Conservation (phyloP, 2,888 invertebrate species). For the Zaprionus obscuricornis region DNA sequence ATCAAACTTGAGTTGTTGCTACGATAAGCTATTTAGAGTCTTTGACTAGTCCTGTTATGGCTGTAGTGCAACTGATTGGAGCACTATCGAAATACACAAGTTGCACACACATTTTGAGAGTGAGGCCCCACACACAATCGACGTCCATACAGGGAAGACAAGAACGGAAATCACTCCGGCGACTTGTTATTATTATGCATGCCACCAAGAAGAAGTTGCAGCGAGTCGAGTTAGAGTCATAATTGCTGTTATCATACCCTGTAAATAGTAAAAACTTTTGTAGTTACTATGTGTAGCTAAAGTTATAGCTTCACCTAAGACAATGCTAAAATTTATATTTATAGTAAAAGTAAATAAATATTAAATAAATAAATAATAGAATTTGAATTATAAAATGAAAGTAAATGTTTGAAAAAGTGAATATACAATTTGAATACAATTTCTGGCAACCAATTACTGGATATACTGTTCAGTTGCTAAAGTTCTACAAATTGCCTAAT, state of each 20-base stretch:
- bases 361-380: no score
- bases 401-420: no score
- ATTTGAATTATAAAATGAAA: no score
- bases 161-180: conserved; percentile 62
- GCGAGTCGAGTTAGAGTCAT: conserved; percentile 14
- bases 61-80: background rate
- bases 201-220: conserved; percentile 48
- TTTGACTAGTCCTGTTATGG: conserved; percentile 14
- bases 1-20: conserved; percentile 13
- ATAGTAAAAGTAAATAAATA: no score
- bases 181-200: conserved; percentile 65
- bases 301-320: no score
- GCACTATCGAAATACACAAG: background rate
- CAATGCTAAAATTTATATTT: no score
- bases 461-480: no score
- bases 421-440: no score
- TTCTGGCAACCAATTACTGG: no score
- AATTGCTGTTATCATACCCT: conserved; percentile 6
- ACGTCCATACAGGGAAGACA: conserved; percentile 53
- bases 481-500: conserved; percentile 65
- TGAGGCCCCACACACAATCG: conserved; percentile 53
- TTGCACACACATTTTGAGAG: conserved; percentile 50
- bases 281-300: no score
- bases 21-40: conserved; percentile 19
- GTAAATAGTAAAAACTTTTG: no score